These are phyloP conservation scores for Leptopilina boulardi DNA, from an alignment of 1,140 invertebrate genomes.

Conservation along the genomic window DNA sequence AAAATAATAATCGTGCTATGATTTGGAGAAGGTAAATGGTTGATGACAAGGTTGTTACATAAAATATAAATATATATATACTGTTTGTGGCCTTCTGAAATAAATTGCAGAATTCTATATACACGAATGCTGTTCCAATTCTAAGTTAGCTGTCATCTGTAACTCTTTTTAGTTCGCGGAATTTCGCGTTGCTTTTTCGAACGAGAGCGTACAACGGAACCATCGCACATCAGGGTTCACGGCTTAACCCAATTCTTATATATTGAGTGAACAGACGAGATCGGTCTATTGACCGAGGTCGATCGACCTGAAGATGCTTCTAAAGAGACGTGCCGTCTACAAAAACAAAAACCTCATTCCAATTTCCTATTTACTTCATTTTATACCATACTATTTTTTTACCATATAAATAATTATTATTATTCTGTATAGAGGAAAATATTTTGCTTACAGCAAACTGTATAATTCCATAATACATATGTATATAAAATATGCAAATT, in stretches of 20 bases:
- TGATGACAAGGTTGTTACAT: conserved; percentile 5
- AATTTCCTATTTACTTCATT: not conserved
- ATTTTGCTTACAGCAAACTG: too few relatives aligned
- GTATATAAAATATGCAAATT: not conserved
- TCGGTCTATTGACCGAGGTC: conserved; percentile 21
- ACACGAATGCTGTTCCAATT: conserved; percentile 4
- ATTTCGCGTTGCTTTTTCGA: conserved; percentile 17
- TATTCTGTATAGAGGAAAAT: too few relatives aligned
- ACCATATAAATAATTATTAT: not conserved
- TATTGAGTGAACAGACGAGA: conserved; percentile 14
- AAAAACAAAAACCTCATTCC: conserved; percentile 1
- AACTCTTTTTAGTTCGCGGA: conserved; percentile 27
- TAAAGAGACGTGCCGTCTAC: conserved; percentile 16
- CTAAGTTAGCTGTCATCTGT: conserved; percentile 26
- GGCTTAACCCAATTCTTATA: conserved; percentile 27
- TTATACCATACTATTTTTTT: too few relatives aligned
- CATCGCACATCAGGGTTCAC: not conserved
- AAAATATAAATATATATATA: not conserved
- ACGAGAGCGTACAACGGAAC: conserved; percentile 31
- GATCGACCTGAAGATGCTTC: conserved; percentile 21
- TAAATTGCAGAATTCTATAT: conserved; percentile 23
- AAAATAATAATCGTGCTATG: not conserved
- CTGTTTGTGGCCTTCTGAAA: not conserved
- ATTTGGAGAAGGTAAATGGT: not conserved
- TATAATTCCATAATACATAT: too few relatives aligned